Base-by-base conservation (phyloP, 1,140 invertebrate genomes). In the Cecropterus lyciades region DNA sequence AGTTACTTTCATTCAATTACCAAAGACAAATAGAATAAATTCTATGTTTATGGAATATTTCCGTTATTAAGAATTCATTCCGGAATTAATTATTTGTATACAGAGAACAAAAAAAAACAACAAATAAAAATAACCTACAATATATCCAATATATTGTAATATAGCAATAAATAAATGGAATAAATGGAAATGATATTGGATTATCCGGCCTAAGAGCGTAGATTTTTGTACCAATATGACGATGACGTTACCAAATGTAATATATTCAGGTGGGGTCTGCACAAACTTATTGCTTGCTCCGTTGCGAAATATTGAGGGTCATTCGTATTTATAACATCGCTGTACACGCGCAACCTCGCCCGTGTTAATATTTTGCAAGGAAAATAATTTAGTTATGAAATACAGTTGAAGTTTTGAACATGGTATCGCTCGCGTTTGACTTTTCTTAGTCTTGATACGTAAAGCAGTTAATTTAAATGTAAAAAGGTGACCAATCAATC, bases 231-330 rank as follows among this genome's bases (percentile, higher is more conserved):
- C 9, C 43, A 45, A 45, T 45, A 45, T 45, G 43, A 45, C 43
- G 43, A 45, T 45, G 43, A 45, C 43, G 43, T n/a, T 15, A 16
- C 43, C 15, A 45, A 45, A 45, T 45, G 43, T 45, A 45, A 45
- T 45, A 45, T 45, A 45, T 45, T 45, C 43, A 45, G 43, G 43
- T 45, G 59, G 33, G 43, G 46, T 16, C 43, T 17, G 40, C 45
- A 30, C 1, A 40, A 65, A 56, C 43, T 65, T 65, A 65, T 65
- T 65, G 63, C 42, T 55, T 30, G 20, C 63, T 46, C 17, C 64
- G 10, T 13, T 56, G 52, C 52, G 16, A 56, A 48, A 45, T 45
- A 27, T 48, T 40, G 55, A 20, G 20, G 43, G 43, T 45, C 43
- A 16, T 45, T 45, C 43, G 4, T 45, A 45, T 45, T 45, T 45